phyloP scores from a whole-genome alignment of 2,888 invertebrate species.

The Xestia c-nigrum region DNA sequence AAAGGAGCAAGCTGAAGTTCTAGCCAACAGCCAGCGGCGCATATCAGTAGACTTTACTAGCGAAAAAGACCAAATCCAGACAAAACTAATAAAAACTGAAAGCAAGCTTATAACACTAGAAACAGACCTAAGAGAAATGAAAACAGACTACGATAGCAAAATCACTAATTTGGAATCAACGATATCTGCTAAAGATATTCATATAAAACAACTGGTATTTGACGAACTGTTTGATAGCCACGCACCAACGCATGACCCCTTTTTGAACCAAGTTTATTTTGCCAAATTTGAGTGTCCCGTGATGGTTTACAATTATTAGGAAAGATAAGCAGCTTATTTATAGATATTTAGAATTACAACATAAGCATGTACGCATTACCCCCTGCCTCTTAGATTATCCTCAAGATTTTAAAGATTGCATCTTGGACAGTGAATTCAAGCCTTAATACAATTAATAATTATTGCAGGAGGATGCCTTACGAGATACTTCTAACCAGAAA shows the following conservation, averaged over 20 bases:
- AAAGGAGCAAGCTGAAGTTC: constrained; percentile 84
- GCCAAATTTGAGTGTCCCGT: constrained; percentile 23
- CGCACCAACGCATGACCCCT: constrained; percentile 65
- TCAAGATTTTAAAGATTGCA: background rate
- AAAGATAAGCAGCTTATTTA: constrained; percentile 26
- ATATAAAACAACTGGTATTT: constrained; percentile 92
- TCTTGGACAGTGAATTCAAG: background rate
- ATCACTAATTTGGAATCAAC: constrained; percentile 91
- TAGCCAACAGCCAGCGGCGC: constrained; percentile 82
- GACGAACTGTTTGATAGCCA: constrained; percentile 47
- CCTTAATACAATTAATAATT: constrained; percentile 28
- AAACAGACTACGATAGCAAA: constrained; percentile 91
- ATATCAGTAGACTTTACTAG: constrained; percentile 84
- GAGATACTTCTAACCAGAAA: constrained; percentile 86
- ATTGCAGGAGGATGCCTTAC: constrained; percentile 84
- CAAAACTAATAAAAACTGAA: constrained; percentile 86
- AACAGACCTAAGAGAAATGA: constrained; percentile 88
- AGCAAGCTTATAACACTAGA: constrained; percentile 87
- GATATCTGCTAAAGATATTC: constrained; percentile 90
- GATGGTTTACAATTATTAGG: constrained; percentile 10
- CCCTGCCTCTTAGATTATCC: constrained; percentile 18
- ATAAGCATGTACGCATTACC: constrained; percentile 42
- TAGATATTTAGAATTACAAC: constrained; percentile 22
- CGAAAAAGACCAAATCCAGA: constrained; percentile 87
- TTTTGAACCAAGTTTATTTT: constrained; percentile 7